Evolutionary conservation across 2,113 vertebrate genomes (phyloP), one percentile per base, ranked within the genome.

Genomic region (Mus pahari): DNA sequence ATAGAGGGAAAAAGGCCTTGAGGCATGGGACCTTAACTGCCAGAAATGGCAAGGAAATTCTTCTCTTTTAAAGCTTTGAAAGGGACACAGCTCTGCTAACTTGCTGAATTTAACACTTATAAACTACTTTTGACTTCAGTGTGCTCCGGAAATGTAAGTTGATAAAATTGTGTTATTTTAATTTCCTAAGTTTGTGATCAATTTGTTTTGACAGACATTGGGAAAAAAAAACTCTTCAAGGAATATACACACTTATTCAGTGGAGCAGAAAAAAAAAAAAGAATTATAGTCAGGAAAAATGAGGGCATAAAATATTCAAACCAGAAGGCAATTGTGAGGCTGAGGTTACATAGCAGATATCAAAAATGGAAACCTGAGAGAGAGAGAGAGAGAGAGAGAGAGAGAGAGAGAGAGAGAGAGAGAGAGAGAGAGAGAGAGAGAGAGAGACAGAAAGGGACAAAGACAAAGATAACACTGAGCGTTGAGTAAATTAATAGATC

Each of bases 71-170:
- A 71, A n/a, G 12, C 12, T 36, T 36, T 36, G 48, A 42, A 87
- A 87, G 66, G 11, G 20, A 53, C 36, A 87, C 3, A 87, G 19
- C 31, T 87, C 50, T 82, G 16, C 31, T 55, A 24, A 89, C 26
- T 74, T 28, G 11, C 19, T 86, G 64, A 86, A 86, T 89, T 95
- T 94, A 94, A 42, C 39, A 39, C 28, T 7, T 39, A 78, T n/a
- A 4, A 73, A n/a, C 13, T 22, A 53, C 14, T 28, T 68, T 42
- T 13, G 26, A 88, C 22, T 33, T 93, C 26, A 60, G 53, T 62
- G 53, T 62, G 55, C 13, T 58, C 24, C 36, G 28, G 58, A 64
- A 64, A 45, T 84, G n/a, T 45, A 84, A 45, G 24, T 31, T 84
- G 60, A 45, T 17, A 84, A 84, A 45, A 19, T 31, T 42, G n/a